Evolutionary conservation across 2,113 vertebrate species (phyloP).

Genomic region (Crotalus viridis): DNA sequence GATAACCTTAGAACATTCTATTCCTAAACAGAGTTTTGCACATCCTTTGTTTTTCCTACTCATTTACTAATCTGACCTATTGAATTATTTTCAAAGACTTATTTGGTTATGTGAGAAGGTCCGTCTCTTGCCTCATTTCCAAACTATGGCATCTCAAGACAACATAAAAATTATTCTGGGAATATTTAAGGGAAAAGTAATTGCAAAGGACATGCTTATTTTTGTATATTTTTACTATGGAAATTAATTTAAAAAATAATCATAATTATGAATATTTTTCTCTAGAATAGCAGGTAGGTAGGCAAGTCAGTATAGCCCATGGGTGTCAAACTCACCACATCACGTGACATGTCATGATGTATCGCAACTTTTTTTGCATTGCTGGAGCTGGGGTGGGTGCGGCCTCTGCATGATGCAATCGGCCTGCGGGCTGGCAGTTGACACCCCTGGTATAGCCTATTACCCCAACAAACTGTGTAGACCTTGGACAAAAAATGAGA

Average conservation of each 20-base stretch:
- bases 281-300: not conserved
- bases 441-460: not conserved
- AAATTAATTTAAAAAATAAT: not conserved
- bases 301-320: not conserved
- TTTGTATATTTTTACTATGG: not conserved
- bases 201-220: not conserved
- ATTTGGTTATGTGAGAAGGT: not conserved
- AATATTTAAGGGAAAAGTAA: not conserved
- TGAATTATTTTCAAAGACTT: not conserved
- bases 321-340: too few relatives aligned
- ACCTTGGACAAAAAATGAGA: not conserved
- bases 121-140: not conserved
- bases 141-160: not conserved
- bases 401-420: too few relatives aligned
- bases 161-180: not conserved
- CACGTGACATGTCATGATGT: too few relatives aligned
- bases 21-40: not conserved
- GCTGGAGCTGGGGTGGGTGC: too few relatives aligned
- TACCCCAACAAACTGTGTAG: not conserved
- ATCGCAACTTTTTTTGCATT: too few relatives aligned
- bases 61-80: not conserved
- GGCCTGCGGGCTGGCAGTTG: too few relatives aligned
- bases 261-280: not conserved
- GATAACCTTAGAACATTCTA: not conserved
- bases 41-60: not conserved